Base-by-base conservation (phyloP, 2,113 vertebrate genomes). In the Panthera uncia region DNA sequence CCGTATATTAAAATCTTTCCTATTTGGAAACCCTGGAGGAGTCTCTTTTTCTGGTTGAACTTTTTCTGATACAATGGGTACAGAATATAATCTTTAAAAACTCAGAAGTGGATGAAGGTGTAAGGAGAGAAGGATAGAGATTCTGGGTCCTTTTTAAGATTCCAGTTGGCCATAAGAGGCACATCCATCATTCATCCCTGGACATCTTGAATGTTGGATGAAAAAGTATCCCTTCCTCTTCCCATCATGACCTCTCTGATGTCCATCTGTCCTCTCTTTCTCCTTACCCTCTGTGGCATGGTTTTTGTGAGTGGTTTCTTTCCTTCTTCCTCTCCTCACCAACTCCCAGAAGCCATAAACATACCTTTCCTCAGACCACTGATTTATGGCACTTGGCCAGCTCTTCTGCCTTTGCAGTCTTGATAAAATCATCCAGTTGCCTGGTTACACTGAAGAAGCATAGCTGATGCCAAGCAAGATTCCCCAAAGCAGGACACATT, bases 361-460 rank as follows among this genome's bases (percentile, higher is more conserved):
- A 71, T 36, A 86, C 6, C 57, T 96, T 94, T 91, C 50, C 25
- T 25, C 55, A 94, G 86, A 83, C 36, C 41, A 86, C 12, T 68
- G 36, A n/a, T n/a, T 86, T 79, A 73, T 57, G 69, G 38, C 78
- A 85, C 18, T 63, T 82, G 33, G 63, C 6, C 71, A 86, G n/a
- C 19, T 69, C 92, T 90, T 36, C 7, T 85, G 68, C 15, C 61
- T 89, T 86, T 92, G n/a, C 18, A 11, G 0, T 68, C 81, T 93
- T 93, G 74, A 91, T 88, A 88, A 87, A 95, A 41, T 79, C 48
- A 36, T 61, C 68, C 2, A 9, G 87, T 97, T 94, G 57, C 86
- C 36, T 91, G 69, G 81, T 95, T 91, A 80, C 89, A 71, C 61
- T 9, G 23, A 86, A 31, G 69, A 13, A 61, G 12, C 45, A 71